phyloP scores from a whole-genome alignment of 2,888 invertebrate species.

The Tipula unca region DNA sequence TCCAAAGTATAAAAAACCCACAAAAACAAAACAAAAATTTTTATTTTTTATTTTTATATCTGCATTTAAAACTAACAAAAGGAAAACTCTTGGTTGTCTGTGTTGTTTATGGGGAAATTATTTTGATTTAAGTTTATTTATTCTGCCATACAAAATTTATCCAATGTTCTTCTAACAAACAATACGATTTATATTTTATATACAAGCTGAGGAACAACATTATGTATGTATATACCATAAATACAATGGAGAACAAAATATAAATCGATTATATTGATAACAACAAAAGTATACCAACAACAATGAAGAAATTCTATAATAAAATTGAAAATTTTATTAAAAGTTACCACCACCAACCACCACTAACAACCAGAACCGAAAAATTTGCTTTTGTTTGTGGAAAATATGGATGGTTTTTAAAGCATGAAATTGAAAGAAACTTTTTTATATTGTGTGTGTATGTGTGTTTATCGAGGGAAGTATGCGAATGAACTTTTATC shows the following conservation, averaged over 20 bases:
- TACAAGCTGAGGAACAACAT: background rate
- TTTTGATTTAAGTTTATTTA: background rate
- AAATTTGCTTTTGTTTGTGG: slow-evolving; percentile 1
- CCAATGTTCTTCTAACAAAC: background rate
- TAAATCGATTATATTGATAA: background rate
- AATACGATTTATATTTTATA: background rate
- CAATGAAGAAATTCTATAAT: background rate
- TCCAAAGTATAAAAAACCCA: background rate
- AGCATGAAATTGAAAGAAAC: background rate
- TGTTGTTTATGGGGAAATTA: background rate
- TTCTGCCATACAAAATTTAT: background rate
- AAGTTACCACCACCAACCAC: background rate
- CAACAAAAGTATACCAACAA: background rate
- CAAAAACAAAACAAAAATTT: background rate
- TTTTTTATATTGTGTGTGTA: background rate
- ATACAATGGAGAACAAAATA: background rate
- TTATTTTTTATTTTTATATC: background rate
- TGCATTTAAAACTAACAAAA: background rate
- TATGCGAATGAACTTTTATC: background rate
- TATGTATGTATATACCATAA: background rate
- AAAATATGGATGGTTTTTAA: background rate
- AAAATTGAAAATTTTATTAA: slow-evolving; percentile 8
- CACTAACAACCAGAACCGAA: background rate
- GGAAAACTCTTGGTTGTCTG: background rate
- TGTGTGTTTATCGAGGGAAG: background rate